Evolutionary conservation across 2,888 invertebrate species (phyloP), one percentile per base, ranked within the genome.

Genomic region (Pollenia labialis): DNA sequence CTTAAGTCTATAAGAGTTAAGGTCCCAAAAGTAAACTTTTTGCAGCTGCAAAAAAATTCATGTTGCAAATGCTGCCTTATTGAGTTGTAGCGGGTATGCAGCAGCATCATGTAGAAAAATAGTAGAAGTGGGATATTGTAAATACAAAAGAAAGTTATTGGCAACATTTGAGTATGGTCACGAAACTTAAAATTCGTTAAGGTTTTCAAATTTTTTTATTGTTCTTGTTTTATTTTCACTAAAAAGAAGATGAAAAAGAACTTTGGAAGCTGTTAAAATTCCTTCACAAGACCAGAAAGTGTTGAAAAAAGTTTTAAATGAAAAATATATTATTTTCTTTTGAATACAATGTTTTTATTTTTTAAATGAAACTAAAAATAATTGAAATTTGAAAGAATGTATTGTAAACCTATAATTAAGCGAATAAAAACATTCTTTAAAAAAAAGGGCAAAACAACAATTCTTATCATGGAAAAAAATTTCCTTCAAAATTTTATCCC

Each of bases 151-250:
- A 84, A 87, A 87, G 87, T 81, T 86, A 86, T 88, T 85, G 88
- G 86, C 88, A 85, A 86, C 68, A 80, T 88, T 84, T 76, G 85
- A 76, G 81, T 80, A 84, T 72, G 88, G 85, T 86, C 86, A 88
- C 88, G 88, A 88, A 84, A 75, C 69, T 71, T 66, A 14, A 72
- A 77, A 66, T 87, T 87, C 74, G 50, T 77, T 72, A 68, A 85
- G 46, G 32, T 46, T 71, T 74, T 64, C n/a, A 2, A 2, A 23
- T 23, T 32, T 74, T 72, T 54, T 14, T 64, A 1, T 56, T 54
- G 12, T 71, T 44, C 18, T 23, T 23, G 11, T 42, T 12, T 42
- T 48, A 11, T 9, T 32, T n/a, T 11, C 14, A 1, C 18, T 50
- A 18, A n/a, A 62, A 48, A 81, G n/a, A 84, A 76, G n/a, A 69